These are phyloP conservation scores for Tragelaphus eurycerus DNA, from an alignment of 2,797 vertebrate genomes.

Conservation along the genomic window DNA sequence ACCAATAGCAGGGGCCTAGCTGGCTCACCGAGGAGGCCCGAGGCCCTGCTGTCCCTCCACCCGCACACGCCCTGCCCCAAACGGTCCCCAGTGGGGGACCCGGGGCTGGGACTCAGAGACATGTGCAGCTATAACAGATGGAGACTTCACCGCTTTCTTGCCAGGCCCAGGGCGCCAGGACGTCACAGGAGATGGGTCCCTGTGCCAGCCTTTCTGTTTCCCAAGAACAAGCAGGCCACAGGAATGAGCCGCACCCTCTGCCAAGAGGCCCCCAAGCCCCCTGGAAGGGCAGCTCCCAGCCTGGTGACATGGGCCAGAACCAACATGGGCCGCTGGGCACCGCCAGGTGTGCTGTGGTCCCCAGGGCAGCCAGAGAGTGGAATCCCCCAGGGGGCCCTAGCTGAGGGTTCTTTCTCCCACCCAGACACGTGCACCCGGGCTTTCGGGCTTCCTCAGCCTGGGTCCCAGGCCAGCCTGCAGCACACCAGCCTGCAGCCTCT, in stretches of 20 bases:
- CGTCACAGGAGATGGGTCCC: conserved; percentile 39
- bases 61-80: neutral
- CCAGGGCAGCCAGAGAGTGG: neutral
- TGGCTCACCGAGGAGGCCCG: neutral
- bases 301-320: neutral
- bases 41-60: neutral
- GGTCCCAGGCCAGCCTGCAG: neutral
- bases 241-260: conserved; percentile 49
- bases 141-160: neutral
- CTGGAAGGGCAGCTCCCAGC: neutral
- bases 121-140: neutral
- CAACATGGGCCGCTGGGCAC: neutral
- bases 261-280: conserved; percentile 47
- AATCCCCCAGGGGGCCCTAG: neutral
- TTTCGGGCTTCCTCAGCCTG: neutral
- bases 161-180: conserved; percentile 33
- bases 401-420: neutral
- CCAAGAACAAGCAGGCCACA: conserved; percentile 47
- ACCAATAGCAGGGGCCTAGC: neutral
- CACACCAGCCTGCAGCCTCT: neutral
- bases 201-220: conserved; percentile 56
- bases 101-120: neutral
- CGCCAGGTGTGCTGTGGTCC: neutral
- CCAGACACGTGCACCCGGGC: neutral
- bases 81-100: neutral